Evolutionary conservation across 2,797 vertebrate genomes (phyloP).

Genomic region (Poecile montanus): DNA sequence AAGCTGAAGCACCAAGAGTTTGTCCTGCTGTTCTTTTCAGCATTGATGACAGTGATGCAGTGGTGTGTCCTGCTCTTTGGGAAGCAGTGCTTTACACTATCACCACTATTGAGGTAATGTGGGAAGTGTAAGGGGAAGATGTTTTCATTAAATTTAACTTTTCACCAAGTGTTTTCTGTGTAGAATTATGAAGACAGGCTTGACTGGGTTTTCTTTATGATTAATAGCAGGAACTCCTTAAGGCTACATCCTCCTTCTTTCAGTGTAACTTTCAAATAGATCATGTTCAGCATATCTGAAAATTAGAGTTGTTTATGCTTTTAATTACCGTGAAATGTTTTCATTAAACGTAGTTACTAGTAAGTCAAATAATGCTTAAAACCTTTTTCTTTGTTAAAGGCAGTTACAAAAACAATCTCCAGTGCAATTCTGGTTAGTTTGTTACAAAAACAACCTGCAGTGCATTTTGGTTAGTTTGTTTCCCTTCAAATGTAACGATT

Average conservation of each 20-base stretch:
- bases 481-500: neutral
- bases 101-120: conserved; percentile 83
- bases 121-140: neutral
- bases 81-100: conserved; percentile 89
- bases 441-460: neutral
- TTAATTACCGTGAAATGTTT: neutral
- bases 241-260: neutral
- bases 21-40: conserved; percentile 90
- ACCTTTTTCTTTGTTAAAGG: neutral
- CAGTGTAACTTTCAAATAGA: neutral
- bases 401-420: neutral
- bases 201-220: neutral
- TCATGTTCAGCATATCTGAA: neutral
- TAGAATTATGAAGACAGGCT: neutral
- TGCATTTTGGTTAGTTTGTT: neutral
- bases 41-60: conserved; percentile 91
- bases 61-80: conserved; percentile 92
- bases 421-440: neutral
- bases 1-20: conserved; percentile 84
- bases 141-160: neutral
- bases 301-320: neutral
- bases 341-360: neutral
- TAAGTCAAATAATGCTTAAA: neutral
- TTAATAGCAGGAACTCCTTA: neutral
- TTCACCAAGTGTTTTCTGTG: neutral